Percentiles rank a stretch among this genome's conserved stretches.
Conservation (phyloP, 2,797 vertebrate genomes). For the Menidia menidia region DNA sequence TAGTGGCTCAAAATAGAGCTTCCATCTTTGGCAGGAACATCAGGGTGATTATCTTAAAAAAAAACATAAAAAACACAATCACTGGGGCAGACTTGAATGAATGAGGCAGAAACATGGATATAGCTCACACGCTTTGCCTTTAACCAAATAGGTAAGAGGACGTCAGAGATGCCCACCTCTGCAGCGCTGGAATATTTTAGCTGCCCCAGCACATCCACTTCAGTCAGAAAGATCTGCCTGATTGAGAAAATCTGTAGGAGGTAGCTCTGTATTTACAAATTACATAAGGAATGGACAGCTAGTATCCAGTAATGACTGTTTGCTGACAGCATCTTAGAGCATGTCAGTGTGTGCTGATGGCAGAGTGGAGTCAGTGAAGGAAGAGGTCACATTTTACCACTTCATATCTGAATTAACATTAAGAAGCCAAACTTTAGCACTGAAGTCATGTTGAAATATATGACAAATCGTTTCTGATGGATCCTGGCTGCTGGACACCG, state of each 20-base stretch:
- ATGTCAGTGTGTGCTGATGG: conserved; percentile 34
- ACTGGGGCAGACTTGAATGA: conserved; percentile 9
- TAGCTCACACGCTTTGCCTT: conserved; percentile 10
- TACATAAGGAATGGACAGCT: conserved; percentile 63
- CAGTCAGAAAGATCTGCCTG: conserved; percentile 33
- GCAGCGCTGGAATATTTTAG: conserved; percentile 30
- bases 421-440: conserved; percentile 7
- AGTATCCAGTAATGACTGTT: conserved; percentile 31
- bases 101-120: conserved; percentile 30
- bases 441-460: not conserved
- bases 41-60: conserved; percentile 33
- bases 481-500: not conserved
- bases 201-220: conserved; percentile 42
- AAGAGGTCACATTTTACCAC: conserved; percentile 17
- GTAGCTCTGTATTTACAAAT: conserved; percentile 56
- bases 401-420: conserved; percentile 6
- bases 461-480: not conserved
- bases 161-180: conserved; percentile 47
- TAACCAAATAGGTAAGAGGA: conserved; percentile 45
- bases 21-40: conserved; percentile 28
- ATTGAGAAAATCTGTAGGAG: conserved; percentile 63
- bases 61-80: conserved; percentile 19
- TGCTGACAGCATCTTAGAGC: conserved; percentile 30
- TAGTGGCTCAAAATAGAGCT: conserved; percentile 45
- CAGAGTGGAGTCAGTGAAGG: conserved; percentile 8